Evolutionary conservation across 2,888 invertebrate species (phyloP).

Genomic region (Miltochrista miniata): DNA sequence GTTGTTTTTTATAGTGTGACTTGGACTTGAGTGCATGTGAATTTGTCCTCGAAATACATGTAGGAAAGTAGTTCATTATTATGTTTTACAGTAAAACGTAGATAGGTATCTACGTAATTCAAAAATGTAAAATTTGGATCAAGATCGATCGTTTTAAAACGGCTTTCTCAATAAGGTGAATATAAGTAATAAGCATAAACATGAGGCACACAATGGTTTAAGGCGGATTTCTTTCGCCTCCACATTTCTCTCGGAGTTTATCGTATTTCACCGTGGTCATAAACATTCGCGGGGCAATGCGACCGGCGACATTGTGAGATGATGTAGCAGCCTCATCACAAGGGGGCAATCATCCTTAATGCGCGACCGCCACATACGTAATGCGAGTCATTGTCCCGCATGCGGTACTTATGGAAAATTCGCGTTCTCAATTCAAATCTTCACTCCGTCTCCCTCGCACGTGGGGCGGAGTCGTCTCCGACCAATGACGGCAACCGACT

Average conservation of each 20-base stretch:
- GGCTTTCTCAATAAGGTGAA: slow-evolving; percentile 69
- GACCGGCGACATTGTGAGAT: slow-evolving; percentile 79
- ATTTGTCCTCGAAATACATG: no score
- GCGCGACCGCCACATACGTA: slow-evolving; percentile 82
- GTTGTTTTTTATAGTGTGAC: slow-evolving; percentile 26
- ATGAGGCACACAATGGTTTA: slow-evolving; percentile 72
- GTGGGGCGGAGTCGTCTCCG: slow-evolving; percentile 80
- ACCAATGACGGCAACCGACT: slow-evolving; percentile 80
- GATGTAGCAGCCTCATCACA: slow-evolving; percentile 82
- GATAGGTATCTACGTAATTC: slow-evolving; percentile 44
- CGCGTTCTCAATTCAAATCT: slow-evolving; percentile 84
- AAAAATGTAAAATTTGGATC: slow-evolving; percentile 53
- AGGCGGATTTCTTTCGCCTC: slow-evolving; percentile 77
- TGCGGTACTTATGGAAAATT: slow-evolving; percentile 84
- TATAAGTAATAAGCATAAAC: slow-evolving; percentile 81
- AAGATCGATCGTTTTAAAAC: slow-evolving; percentile 62
- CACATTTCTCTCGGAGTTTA: slow-evolving; percentile 75
- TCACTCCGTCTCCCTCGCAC: slow-evolving; percentile 80
- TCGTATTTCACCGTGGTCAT: slow-evolving; percentile 76
- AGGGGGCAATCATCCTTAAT: slow-evolving; percentile 83
- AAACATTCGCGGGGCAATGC: slow-evolving; percentile 71
- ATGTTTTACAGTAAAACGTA: slow-evolving; percentile 45
- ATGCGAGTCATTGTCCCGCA: slow-evolving; percentile 83
- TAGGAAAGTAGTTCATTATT: slow-evolving; percentile 23
- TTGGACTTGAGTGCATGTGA: slow-evolving; percentile 35